Percentiles rank a stretch among this genome's conserved stretches.
These are phyloP conservation scores for Tinea trinotella DNA, from an alignment of 2,888 invertebrate genomes.

Conservation along the genomic window DNA sequence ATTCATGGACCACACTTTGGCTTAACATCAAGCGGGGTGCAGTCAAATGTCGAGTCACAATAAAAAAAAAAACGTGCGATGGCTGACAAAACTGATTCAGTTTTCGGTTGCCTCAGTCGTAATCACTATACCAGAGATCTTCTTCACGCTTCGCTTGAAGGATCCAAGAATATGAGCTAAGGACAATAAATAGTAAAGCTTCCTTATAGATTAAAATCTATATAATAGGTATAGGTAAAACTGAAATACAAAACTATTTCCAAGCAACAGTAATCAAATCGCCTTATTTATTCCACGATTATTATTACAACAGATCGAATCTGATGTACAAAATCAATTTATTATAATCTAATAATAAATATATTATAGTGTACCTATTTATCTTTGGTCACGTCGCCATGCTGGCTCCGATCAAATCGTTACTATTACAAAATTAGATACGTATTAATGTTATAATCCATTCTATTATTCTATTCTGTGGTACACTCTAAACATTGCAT, in stretches of 20 bases:
- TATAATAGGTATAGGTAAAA: background rate
- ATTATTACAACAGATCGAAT: background rate
- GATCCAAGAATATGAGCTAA: too few species aligned
- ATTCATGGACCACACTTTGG: too few species aligned
- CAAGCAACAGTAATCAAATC: background rate
- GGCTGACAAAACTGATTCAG: too few species aligned
- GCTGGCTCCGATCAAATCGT: constrained; percentile 15
- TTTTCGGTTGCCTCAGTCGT: too few species aligned
- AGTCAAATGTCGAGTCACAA: too few species aligned
- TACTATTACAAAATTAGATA: constrained; percentile 21
- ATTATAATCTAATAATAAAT: constrained; percentile 14
- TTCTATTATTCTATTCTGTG: constrained; percentile 15
- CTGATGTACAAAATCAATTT: constrained; percentile 13
- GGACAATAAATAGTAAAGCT: too few species aligned
- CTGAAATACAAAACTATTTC: background rate
- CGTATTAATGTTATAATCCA: constrained; percentile 21
- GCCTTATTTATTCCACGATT: background rate
- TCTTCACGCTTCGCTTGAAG: too few species aligned
- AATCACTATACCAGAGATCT: too few species aligned
- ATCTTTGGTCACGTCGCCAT: constrained; percentile 13
- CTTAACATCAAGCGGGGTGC: too few species aligned
- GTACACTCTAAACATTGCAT: background rate
- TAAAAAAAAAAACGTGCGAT: too few species aligned
- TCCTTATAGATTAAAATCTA: too few species aligned
- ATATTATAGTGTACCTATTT: background rate